These are phyloP conservation scores for Gallirallus australis DNA, from an alignment of 2,797 vertebrate genomes.

Conservation along the genomic window DNA sequence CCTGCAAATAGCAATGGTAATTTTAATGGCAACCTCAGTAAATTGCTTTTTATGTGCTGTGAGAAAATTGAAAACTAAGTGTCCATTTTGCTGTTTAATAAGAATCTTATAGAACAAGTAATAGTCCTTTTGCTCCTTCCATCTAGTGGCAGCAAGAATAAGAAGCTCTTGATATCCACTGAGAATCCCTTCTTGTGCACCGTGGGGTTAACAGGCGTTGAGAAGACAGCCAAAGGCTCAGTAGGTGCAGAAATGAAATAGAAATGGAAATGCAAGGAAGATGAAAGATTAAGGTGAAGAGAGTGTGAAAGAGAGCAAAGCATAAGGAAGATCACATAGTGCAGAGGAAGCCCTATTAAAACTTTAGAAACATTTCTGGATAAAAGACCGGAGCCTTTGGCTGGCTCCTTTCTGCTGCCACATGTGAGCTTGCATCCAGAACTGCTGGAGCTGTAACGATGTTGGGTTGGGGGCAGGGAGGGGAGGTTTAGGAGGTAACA, in stretches of 20 bases:
- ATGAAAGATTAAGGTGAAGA: background rate
- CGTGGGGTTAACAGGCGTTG: background rate
- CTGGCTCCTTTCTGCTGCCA: background rate
- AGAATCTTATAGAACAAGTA: background rate
- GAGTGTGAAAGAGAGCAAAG: background rate
- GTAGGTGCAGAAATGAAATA: background rate
- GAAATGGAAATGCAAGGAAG: background rate
- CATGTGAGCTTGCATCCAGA: background rate
- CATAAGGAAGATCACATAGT: background rate
- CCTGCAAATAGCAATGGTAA: conserved; percentile 43
- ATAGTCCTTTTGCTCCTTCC: background rate
- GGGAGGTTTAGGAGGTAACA: background rate
- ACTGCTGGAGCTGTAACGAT: background rate
- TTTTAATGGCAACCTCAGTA: conserved; percentile 43
- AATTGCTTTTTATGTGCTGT: conserved; percentile 49
- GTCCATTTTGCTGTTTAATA: conserved; percentile 29
- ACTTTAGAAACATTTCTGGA: background rate
- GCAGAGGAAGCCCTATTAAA: background rate
- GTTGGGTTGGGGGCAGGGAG: background rate
- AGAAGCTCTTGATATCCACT: background rate
- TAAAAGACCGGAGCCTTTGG: background rate
- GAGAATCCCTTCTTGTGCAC: background rate
- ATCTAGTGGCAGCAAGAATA: background rate
- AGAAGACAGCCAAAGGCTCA: background rate
- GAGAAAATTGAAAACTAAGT: conserved; percentile 36